These are phyloP conservation scores for Mustela erminea DNA, from an alignment of 2,797 vertebrate species.

Conservation along the genomic window DNA sequence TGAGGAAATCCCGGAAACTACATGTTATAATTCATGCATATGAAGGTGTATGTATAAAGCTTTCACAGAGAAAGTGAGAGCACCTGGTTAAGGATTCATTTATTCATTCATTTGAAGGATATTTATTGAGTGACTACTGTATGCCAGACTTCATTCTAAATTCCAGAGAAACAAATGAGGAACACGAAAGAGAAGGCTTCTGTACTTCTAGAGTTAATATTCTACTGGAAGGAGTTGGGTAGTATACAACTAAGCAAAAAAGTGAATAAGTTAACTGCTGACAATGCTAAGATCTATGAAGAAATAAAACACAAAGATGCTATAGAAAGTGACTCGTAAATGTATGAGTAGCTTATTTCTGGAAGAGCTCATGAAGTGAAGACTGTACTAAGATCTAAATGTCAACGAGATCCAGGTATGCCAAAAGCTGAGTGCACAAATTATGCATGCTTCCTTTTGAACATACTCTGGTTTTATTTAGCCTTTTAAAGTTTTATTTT, in stretches of 20 bases:
- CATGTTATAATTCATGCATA: not conserved
- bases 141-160: not conserved
- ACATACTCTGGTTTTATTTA: not conserved
- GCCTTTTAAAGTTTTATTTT: not conserved
- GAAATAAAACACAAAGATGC: not conserved
- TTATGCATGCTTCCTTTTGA: not conserved
- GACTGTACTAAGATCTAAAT: not conserved
- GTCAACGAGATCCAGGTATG: not conserved
- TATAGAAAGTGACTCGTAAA: not conserved
- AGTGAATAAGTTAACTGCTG: not conserved
- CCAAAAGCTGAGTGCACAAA: not conserved
- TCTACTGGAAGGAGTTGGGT: not conserved
- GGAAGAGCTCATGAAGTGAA: not conserved
- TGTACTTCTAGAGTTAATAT: not conserved
- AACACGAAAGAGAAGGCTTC: not conserved
- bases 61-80: not conserved
- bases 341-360: not conserved
- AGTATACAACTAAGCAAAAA: not conserved
- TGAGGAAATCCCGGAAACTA: not conserved
- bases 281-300: not conserved
- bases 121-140: not conserved
- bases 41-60: not conserved
- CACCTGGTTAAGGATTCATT: not conserved
- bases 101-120: not conserved
- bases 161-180: not conserved